Percentiles rank a stretch among this genome's conserved stretches.
These are phyloP conservation scores for Metallyticus violacea DNA, from an alignment of 2,888 invertebrate species.

Conservation along the genomic window DNA sequence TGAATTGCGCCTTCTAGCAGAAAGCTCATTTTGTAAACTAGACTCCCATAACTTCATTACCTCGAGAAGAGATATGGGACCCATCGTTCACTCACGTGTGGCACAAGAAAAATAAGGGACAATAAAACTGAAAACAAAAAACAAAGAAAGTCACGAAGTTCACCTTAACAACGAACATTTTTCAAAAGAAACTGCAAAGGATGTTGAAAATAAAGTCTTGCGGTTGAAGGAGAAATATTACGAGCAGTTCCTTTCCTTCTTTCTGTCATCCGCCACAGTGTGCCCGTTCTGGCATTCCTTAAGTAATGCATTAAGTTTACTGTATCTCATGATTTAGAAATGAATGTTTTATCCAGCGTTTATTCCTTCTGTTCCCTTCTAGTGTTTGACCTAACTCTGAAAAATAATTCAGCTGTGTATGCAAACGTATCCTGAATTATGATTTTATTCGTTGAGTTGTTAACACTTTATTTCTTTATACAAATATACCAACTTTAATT, in stretches of 20 bases:
- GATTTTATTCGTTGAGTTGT: no score
- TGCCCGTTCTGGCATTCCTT: background rate
- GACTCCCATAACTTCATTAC: background rate
- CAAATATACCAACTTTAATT: no score
- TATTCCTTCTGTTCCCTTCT: no score
- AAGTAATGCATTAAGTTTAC: background rate
- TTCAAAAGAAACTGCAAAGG: background rate
- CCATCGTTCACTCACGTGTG: background rate
- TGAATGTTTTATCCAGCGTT: no score
- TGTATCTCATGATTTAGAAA: no score
- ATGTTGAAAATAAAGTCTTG: background rate
- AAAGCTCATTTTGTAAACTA: background rate
- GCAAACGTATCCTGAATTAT: no score
- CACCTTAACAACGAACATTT: background rate
- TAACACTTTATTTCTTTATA: no score
- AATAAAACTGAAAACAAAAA: background rate
- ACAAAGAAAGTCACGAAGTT: background rate
- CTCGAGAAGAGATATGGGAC: background rate
- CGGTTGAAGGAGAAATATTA: background rate
- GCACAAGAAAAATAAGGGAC: background rate
- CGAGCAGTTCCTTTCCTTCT: background rate
- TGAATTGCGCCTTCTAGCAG: background rate
- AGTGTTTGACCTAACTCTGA: no score
- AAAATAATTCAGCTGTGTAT: no score
- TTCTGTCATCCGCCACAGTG: background rate